Conservation (phyloP, 1,140 invertebrate species). For the Tetramorium alpestre region DNA sequence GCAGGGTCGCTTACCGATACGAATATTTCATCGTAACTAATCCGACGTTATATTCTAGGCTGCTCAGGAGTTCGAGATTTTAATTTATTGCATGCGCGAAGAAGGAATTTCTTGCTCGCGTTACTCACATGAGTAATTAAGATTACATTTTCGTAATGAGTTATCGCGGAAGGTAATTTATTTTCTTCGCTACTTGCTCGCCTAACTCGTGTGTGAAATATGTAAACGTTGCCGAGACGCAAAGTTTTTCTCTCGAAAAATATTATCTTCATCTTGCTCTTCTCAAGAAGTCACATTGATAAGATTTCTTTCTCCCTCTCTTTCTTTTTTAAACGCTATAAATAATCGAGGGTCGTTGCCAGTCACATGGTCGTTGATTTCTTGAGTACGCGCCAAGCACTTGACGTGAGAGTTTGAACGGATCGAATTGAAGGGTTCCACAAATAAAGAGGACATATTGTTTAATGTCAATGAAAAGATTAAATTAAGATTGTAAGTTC, state of each 20-base stretch:
- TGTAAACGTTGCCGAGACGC: neutral
- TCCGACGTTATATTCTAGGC: conserved; percentile 4
- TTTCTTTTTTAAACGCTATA: conserved; percentile 30
- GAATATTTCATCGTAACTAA: conserved; percentile 53
- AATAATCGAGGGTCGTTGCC: conserved; percentile 51
- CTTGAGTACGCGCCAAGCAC: conserved; percentile 42
- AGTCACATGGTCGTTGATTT: conserved; percentile 52
- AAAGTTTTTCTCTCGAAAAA: conserved; percentile 3
- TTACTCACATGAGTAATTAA: conserved; percentile 12
- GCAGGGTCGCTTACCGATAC: conserved; percentile 28
- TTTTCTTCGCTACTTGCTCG: neutral
- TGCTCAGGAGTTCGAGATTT: neutral
- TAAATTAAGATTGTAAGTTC: neutral
- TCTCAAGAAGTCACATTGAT: neutral
- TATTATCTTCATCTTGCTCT: conserved; percentile 38
- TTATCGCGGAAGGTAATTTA: neutral
- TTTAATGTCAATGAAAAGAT: neutral
- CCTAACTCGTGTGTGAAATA: neutral
- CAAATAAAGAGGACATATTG: neutral
- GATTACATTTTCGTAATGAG: neutral
- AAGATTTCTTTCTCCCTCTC: conserved; percentile 14
- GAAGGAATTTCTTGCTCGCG: neutral
- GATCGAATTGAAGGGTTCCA: neutral
- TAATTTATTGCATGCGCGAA: conserved; percentile 9
- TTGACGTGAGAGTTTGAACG: neutral